Evolutionary conservation across 2,113 vertebrate genomes (phyloP), one percentile per base, ranked within the genome.

Genomic region (Burhinus oedicnemus): DNA sequence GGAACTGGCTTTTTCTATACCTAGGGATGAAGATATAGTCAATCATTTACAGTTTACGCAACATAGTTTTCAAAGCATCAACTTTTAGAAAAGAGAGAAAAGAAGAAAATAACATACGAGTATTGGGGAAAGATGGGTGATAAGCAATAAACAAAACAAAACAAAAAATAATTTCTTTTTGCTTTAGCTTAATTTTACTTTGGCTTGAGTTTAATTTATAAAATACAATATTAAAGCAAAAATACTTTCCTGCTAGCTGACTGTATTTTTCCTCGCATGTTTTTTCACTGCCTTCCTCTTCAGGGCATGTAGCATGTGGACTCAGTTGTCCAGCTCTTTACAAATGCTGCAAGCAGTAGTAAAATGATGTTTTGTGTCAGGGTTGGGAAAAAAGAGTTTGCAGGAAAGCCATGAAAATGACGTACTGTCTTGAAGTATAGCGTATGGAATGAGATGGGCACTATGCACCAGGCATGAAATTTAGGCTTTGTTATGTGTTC

Each of bases 81-180:
- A 29, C 18, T 40, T 80, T 44, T 74, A 38, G 20, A 87, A 54
- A 66, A 64, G 32, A 68, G 3, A 47, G 8, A 69, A 83, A 93
- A 77, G 16, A 32, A 42, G 34, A 22, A 61, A 85, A 58, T 29
- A 75, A 30, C 1, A 17, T 38, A 30, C 0, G 0, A 57, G 3
- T 42, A 38, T 32, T 29, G 22, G 5, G 18, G 34, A 83, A 93
- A 52, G 15, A 32, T 36, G 17, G 7, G 15, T 61, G 5, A 15
- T 76, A 93, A 90, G 16, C 26, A 42, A 19, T 44, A 79, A 77
- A 83, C 6, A 79, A 83, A 84, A 21, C 16, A 14, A 60, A 68
- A 22, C 47, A n/a, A 36, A 69, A 45, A 81, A n/a, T 45, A 1
- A 4, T 85, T 79, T 23, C 30, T 15, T 4, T 52, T 91, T 87